These are phyloP conservation scores for Acyrthosiphon pisum DNA, from an alignment of 1,140 invertebrate genomes.

Conservation along the genomic window DNA sequence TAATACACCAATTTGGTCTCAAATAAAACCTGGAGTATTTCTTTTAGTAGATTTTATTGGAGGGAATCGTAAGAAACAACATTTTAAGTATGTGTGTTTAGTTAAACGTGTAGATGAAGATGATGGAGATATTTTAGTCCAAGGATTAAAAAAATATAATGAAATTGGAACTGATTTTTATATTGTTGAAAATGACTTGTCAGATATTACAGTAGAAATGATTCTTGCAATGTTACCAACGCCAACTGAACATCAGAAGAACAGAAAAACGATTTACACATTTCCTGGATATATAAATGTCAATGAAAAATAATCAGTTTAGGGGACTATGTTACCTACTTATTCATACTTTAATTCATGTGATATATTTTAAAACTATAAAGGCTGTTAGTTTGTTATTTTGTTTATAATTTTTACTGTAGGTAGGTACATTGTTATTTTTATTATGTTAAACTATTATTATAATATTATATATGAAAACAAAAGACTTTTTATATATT, in stretches of 20 bases:
- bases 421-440: too few relatives aligned
- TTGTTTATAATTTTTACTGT: too few relatives aligned
- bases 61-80: not conserved
- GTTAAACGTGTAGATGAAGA: slow-evolving; percentile 32
- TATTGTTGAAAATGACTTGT: slow-evolving; percentile 12
- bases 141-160: not conserved
- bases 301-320: not conserved
- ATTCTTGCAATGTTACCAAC: slow-evolving; percentile 13
- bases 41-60: slow-evolving; percentile 24
- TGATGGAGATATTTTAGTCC: not conserved
- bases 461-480: too few relatives aligned
- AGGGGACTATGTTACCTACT: not conserved
- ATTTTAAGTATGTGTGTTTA: slow-evolving; percentile 23
- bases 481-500: too few relatives aligned
- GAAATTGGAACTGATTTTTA: not conserved
- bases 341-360: too few relatives aligned
- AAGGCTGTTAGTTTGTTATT: too few relatives aligned
- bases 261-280: not conserved
- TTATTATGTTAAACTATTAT: too few relatives aligned
- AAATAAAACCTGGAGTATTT: slow-evolving; percentile 10
- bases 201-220: slow-evolving; percentile 6
- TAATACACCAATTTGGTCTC: slow-evolving; percentile 19
- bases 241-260: not conserved
- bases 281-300: slow-evolving; percentile 6
- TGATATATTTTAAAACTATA: too few relatives aligned